Evolutionary conservation across 2,888 invertebrate genomes (phyloP), one percentile per base, ranked within the genome.

Genomic region (Brachynemurus nebulosus): DNA sequence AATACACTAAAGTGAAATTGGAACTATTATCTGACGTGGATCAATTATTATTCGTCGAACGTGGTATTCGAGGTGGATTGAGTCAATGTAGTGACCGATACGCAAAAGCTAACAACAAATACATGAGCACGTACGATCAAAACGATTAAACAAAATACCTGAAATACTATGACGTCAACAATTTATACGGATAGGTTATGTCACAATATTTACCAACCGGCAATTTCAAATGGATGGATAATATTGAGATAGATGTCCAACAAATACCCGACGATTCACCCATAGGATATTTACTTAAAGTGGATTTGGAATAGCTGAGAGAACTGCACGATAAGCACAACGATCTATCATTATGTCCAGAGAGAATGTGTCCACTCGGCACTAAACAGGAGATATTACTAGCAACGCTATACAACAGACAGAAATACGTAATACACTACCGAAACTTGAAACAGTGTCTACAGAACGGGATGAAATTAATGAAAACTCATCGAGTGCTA

Each of bases 261-360:
- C 23, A 43, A 7, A 21, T 41, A 23, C 23, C 45, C 18, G 47
- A 51, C 16, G 48, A 53, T 40, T 41, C 42, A 33, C 52, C 53
- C 33, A 47, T 41, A 11, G 61, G 59, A 1, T 63, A 59, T 45
- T 56, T 65, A 20, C 49, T 66, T 3, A 61, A 66, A 48, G 63
- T 66, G 4, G 64, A 68, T 47, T 45, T 68, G 19, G 53, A 59
- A 21, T 66, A 67, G 51, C 63, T 64, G 4, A 14, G 51, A 12
- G 44, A 54, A 12, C 45, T 62, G 21, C 63, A 66, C 45, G 54
- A 58, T 34, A 6, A 30, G 6, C 64, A 59, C 44, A 53, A 52
- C 41, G 57, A 59, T 47, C 45, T 57, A 11, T 55, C 55, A 5
- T 55, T 59, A 42, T 56, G 54, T 40, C 44, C 53, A 2, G 50